A percentile compares a stretch with the other conserved stretches of the same genome.
These are phyloP conservation scores for Halocynthia aurantium DNA, from an alignment of 23 tunicate genomes.

Conservation along the genomic window DNA sequence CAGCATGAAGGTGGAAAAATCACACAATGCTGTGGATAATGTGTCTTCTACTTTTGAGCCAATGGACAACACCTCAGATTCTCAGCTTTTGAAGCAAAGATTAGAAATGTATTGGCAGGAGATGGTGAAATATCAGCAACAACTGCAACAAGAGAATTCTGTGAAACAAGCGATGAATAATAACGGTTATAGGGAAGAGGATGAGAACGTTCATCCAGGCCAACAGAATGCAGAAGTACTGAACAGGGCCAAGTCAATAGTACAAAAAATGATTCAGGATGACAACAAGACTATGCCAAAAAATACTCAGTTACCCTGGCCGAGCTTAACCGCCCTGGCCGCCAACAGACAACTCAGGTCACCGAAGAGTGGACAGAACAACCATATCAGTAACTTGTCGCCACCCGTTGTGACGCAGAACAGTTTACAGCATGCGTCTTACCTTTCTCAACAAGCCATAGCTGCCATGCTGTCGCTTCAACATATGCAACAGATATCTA, in stretches of 20 bases:
- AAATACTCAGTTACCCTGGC: conserved; percentile 21
- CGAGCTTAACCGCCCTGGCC: conserved; percentile 16
- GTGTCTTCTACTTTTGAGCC: neutral
- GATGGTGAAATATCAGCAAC: conserved; percentile 30
- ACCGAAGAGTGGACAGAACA: conserved; percentile 5
- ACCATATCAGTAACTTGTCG: neutral
- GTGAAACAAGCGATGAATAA: neutral
- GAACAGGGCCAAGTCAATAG: neutral
- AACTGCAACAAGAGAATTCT: neutral
- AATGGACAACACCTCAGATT: neutral
- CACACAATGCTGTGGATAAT: neutral
- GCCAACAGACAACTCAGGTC: conserved; percentile 4
- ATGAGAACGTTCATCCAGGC: neutral
- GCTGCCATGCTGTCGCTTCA: conserved; percentile 25
- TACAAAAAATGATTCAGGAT: neutral
- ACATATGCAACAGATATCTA: conserved; percentile 1
- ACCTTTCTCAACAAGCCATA: conserved; percentile 16
- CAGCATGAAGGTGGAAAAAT: neutral
- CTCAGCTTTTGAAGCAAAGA: conserved; percentile 1
- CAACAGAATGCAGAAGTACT: neutral
- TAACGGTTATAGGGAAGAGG: neutral
- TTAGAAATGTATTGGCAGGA: conserved; percentile 28
- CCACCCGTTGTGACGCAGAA: neutral
- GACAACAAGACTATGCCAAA: neutral
- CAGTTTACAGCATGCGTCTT: conserved; percentile 4